Percentiles rank a stretch among this genome's conserved stretches.
Conservation (phyloP, 2,888 invertebrate species). For the Mesochorus sp. region DNA sequence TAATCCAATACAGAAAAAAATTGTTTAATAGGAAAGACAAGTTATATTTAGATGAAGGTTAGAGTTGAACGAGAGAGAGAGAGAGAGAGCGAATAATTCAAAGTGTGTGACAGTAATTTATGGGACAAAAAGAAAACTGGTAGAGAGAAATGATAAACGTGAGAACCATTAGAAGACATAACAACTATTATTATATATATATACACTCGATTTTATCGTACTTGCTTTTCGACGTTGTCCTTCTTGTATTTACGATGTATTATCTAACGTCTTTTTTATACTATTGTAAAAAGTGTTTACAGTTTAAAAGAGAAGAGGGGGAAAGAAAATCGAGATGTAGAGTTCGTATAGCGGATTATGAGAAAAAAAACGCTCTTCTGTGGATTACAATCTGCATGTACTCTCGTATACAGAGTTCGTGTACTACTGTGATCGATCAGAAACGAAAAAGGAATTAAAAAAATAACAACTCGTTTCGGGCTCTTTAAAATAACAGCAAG, state of each 20-base stretch:
- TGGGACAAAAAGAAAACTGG: background rate
- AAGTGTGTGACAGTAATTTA: background rate
- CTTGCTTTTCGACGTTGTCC: constrained; percentile 67
- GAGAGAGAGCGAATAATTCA: constrained; percentile 4
- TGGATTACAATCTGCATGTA: background rate
- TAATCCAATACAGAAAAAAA: too few species aligned
- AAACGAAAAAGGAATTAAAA: constrained; percentile 41
- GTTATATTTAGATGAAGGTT: too few species aligned
- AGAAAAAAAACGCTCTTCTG: constrained; percentile 13
- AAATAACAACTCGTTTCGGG: constrained; percentile 17
- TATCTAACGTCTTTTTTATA: constrained; percentile 67
- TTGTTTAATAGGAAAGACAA: too few species aligned
- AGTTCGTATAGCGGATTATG: constrained; percentile 36
- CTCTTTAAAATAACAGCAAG: constrained; percentile 28
- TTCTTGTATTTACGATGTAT: constrained; percentile 65
- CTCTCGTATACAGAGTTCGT: constrained; percentile 46
- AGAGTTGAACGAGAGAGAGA: background rate
- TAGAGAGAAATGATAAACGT: background rate
- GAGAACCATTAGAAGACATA: constrained; percentile 61
- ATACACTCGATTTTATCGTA: constrained; percentile 66
- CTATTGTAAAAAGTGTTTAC: constrained; percentile 66
- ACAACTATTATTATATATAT: too few species aligned
- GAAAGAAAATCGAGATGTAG: constrained; percentile 32
- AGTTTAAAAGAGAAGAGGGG: constrained; percentile 44
- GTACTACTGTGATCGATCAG: constrained; percentile 60